These are phyloP conservation scores for Sula dactylatra DNA, from an alignment of 2,113 vertebrate species.

Conservation along the genomic window DNA sequence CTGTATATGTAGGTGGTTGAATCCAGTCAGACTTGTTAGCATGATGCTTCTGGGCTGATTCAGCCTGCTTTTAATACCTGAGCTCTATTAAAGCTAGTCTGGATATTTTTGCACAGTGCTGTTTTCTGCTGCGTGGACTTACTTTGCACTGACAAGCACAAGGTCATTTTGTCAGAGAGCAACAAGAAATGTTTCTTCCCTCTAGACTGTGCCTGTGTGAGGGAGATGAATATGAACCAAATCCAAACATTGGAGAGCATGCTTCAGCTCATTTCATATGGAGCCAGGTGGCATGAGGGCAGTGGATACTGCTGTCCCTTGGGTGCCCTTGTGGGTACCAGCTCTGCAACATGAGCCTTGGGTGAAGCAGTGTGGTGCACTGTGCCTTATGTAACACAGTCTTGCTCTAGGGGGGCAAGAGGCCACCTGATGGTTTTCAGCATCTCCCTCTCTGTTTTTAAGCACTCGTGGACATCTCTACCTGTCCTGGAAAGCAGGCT, in stretches of 20 bases:
- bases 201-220: neutral
- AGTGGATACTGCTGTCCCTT: neutral
- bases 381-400: rapidly evolving
- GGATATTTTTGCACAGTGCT: neutral
- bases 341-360: rapidly evolving
- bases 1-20: neutral
- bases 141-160: neutral
- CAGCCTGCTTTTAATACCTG: neutral
- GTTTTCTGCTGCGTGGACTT: neutral
- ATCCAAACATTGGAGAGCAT: neutral
- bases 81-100: neutral
- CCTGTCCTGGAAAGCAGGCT: neutral
- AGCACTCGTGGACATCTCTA: rapidly evolving
- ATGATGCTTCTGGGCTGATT: neutral
- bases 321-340: neutral
- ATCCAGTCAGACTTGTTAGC: neutral
- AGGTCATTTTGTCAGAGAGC: neutral
- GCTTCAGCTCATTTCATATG: neutral
- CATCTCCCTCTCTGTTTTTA: neutral
- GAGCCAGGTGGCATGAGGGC: too few species aligned
- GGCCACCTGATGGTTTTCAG: neutral
- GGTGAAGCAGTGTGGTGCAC: rapidly evolving
- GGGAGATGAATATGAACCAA: neutral
- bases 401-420: rapidly evolving
- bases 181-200: neutral